Conservation (phyloP, 2,113 vertebrate species). For the Noctilio leporinus region DNA sequence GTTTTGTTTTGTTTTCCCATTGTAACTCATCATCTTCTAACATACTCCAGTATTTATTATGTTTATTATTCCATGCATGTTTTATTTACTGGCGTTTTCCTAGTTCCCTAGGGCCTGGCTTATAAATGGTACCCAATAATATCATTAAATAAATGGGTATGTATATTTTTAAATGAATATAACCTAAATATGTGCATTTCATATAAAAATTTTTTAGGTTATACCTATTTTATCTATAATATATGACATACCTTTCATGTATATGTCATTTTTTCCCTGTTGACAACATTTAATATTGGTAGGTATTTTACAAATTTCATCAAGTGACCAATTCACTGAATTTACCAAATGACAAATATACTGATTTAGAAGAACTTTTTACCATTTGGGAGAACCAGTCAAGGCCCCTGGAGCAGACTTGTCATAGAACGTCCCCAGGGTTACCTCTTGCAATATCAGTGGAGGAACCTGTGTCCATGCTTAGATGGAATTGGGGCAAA, state of each 20-base stretch:
- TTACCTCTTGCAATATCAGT: not conserved
- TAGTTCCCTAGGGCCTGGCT: not conserved
- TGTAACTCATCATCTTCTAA: not conserved
- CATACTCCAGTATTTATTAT: not conserved
- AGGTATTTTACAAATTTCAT: not conserved
- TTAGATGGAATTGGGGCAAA: not conserved
- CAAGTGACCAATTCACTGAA: not conserved
- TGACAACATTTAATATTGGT: not conserved
- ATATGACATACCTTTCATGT: not conserved
- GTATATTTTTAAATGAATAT: not conserved
- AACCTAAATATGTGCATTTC: not conserved
- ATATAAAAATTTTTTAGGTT: not conserved
- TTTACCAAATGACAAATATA: not conserved
- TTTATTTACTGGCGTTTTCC: not conserved
- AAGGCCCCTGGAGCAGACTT: not conserved
- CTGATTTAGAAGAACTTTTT: not conserved
- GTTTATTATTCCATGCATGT: not conserved
- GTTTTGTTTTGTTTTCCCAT: not conserved
- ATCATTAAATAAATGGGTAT: not conserved
- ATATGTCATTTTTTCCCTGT: not conserved
- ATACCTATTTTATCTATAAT: not conserved
- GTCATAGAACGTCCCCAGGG: not conserved
- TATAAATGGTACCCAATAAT: not conserved
- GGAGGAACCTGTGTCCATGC: not conserved
- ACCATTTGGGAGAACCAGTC: not conserved